A percentile compares a stretch with the other conserved stretches of the same genome.
Conservation (phyloP, 2,113 vertebrate species). For the Saccopteryx leptura region DNA sequence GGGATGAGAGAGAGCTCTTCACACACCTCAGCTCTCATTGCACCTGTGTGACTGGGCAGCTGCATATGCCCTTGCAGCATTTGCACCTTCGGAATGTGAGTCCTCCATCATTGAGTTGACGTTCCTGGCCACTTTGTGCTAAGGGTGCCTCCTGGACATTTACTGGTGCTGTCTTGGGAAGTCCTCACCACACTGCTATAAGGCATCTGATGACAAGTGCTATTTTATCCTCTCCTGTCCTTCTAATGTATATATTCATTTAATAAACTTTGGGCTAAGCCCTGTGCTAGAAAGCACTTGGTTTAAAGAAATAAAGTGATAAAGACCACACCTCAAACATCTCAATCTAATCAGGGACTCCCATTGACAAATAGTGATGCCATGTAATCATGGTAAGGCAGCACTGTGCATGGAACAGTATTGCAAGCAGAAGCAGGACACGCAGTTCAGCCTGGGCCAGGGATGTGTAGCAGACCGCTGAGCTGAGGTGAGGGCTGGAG, state of each 20-base stretch:
- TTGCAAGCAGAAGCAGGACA: not conserved
- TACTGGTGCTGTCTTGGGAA: not conserved
- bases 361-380: not conserved
- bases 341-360: not conserved
- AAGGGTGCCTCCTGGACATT: not conserved
- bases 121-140: not conserved
- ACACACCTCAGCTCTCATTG: not conserved
- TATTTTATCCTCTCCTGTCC: not conserved
- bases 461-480: not conserved
- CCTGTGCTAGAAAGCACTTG: not conserved
- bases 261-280: not conserved
- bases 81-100: not conserved
- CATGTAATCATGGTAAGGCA: not conserved
- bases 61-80: not conserved
- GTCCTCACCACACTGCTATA: not conserved
- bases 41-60: not conserved
- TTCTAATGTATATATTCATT: not conserved
- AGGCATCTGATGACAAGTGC: not conserved
- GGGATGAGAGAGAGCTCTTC: not conserved
- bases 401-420: not conserved
- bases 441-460: not conserved
- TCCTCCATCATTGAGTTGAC: not conserved
- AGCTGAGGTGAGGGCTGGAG: not conserved
- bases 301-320: conserved; percentile 17
- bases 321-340: not conserved